Conservation (phyloP, 2,797 vertebrate genomes). For the Melanotaenia parkinsoni region DNA sequence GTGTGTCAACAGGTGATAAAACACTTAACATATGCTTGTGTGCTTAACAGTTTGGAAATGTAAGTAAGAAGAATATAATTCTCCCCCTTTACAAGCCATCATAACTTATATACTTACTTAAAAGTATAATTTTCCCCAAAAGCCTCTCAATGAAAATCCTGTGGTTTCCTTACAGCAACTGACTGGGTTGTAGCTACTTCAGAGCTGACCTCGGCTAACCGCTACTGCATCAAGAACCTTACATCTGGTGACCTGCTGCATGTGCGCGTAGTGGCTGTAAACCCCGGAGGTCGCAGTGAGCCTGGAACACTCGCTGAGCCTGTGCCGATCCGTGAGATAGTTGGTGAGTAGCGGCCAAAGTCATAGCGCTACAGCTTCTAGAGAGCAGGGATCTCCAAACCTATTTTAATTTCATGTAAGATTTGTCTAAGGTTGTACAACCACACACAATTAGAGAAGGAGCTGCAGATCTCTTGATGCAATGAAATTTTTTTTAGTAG, state of each 20-base stretch:
- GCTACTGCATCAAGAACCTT: slow-evolving; percentile 82
- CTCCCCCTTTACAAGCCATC: background rate
- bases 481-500: background rate
- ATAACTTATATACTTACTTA: background rate
- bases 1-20: slow-evolving; percentile 70
- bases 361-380: background rate
- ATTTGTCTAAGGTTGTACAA: background rate
- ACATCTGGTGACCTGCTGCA: slow-evolving; percentile 84
- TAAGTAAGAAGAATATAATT: background rate
- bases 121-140: background rate
- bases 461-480: background rate
- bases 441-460: background rate
- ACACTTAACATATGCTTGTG: slow-evolving; percentile 27
- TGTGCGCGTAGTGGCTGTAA: slow-evolving; percentile 86
- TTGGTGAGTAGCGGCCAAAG: slow-evolving; percentile 78
- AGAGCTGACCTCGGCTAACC: slow-evolving; percentile 82
- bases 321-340: slow-evolving; percentile 84
- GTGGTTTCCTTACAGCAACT: slow-evolving; percentile 73
- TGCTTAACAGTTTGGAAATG: slow-evolving; percentile 10
- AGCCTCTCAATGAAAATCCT: background rate
- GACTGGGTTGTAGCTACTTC: slow-evolving; percentile 87
- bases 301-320: slow-evolving; percentile 81
- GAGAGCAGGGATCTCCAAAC: background rate
- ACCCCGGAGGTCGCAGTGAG: slow-evolving; percentile 80
- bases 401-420: too few relatives aligned